A percentile compares a stretch with the other conserved stretches of the same genome.
Evolutionary conservation across 2,113 vertebrate genomes (phyloP).

Genomic region (Brienomyrus brachyistius): DNA sequence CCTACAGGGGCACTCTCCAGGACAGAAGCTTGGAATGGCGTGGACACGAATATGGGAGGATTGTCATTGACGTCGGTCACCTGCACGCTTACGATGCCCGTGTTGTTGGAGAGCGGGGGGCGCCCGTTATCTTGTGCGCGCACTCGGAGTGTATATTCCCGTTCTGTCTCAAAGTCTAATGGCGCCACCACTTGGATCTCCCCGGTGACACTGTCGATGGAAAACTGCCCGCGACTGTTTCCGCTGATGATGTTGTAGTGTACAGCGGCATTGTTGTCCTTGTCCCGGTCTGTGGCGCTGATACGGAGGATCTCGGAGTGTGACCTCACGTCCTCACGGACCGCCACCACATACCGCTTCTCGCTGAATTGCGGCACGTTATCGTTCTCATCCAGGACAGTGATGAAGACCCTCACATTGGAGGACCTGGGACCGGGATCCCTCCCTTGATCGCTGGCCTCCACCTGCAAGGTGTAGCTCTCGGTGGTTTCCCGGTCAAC

Average conservation of each 20-base stretch:
- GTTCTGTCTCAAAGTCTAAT: slow-evolving; percentile 86
- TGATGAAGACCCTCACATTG: slow-evolving; percentile 85
- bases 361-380: slow-evolving; percentile 95
- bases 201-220: slow-evolving; percentile 87
- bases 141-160: slow-evolving; percentile 85
- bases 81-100: slow-evolving; percentile 88
- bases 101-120: slow-evolving; percentile 93
- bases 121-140: slow-evolving; percentile 90
- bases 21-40: slow-evolving; percentile 90
- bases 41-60: slow-evolving; percentile 93
- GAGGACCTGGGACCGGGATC: slow-evolving; percentile 83
- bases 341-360: slow-evolving; percentile 90
- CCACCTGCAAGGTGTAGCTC: slow-evolving; percentile 84
- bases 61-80: slow-evolving; percentile 96
- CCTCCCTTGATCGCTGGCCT: slow-evolving; percentile 88
- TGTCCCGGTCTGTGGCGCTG: slow-evolving; percentile 82
- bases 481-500: slow-evolving; percentile 92
- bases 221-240: slow-evolving; percentile 91
- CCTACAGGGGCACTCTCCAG: slow-evolving; percentile 88
- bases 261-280: slow-evolving; percentile 84
- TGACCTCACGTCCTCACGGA: slow-evolving; percentile 84
- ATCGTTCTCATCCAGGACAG: slow-evolving; percentile 93
- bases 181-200: slow-evolving; percentile 91
- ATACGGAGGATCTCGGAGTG: slow-evolving; percentile 85
- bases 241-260: slow-evolving; percentile 97